phyloP scores from a whole-genome alignment of 1,140 invertebrate species.

The Lordiphosa clarofinis region DNA sequence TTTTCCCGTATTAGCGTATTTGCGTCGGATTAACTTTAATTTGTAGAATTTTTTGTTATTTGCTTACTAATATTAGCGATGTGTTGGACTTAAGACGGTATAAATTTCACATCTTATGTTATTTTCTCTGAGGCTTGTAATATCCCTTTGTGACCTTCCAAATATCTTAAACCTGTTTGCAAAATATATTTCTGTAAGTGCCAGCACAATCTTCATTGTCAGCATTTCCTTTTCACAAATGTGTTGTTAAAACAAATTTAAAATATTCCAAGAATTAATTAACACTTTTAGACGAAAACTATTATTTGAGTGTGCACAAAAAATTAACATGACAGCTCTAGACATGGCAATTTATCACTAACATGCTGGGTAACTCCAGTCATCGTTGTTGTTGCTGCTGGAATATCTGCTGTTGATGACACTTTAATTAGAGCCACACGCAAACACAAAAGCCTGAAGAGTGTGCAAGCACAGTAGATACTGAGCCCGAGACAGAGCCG shows the following conservation, averaged over 20 bases:
- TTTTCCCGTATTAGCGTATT: too few relatives aligned
- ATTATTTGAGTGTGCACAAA: slow-evolving; percentile 70
- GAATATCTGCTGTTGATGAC: slow-evolving; percentile 65
- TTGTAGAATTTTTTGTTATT: too few relatives aligned
- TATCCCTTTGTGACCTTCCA: too few relatives aligned
- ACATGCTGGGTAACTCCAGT: slow-evolving; percentile 48
- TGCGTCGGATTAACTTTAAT: too few relatives aligned
- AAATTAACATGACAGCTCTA: slow-evolving; percentile 76
- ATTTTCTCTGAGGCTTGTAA: too few relatives aligned
- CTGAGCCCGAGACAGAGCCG: slow-evolving; percentile 38
- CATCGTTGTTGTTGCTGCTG: slow-evolving; percentile 26
- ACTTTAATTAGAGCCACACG: slow-evolving; percentile 78
- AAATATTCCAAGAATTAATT: slow-evolving; percentile 72
- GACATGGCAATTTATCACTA: slow-evolving; percentile 76
- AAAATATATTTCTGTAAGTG: too few relatives aligned
- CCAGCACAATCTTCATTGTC: slow-evolving; percentile 1
- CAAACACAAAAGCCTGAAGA: slow-evolving; percentile 54
- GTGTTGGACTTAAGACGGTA: too few relatives aligned
- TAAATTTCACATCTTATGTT: too few relatives aligned
- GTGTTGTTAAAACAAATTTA: slow-evolving; percentile 43
- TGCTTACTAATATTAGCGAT: too few relatives aligned
- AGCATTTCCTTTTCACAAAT: slow-evolving; percentile 19
- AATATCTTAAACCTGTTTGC: too few relatives aligned
- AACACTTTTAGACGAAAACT: slow-evolving; percentile 71
- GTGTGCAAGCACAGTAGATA: slow-evolving; percentile 1